phyloP scores from a whole-genome alignment of 1,140 invertebrate genomes.

The Wiebesia pumilae region DNA sequence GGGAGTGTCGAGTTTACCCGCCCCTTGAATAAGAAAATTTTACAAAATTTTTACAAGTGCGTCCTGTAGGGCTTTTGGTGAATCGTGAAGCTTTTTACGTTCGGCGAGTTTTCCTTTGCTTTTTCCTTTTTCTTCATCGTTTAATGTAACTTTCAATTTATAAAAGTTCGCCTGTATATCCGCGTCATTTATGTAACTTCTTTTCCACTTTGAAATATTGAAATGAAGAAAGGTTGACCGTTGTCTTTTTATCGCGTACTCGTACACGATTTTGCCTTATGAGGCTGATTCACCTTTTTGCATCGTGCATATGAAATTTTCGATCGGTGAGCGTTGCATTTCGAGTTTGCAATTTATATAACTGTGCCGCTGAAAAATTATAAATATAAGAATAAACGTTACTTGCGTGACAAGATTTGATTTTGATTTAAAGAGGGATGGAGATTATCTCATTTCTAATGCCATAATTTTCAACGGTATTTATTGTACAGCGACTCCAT shows the following conservation, averaged over 20 bases:
- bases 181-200: not conserved
- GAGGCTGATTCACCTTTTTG: too few relatives aligned
- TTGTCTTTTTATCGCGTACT: too few relatives aligned
- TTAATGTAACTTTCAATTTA: not conserved
- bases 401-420: too few relatives aligned
- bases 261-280: too few relatives aligned
- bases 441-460: not conserved
- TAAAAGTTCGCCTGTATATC: not conserved
- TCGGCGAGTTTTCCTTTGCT: not conserved
- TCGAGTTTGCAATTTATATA: too few relatives aligned
- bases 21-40: constrained; percentile 26
- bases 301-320: too few relatives aligned
- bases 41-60: constrained; percentile 6
- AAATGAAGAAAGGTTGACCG: not conserved
- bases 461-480: not conserved
- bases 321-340: too few relatives aligned
- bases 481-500: too few relatives aligned
- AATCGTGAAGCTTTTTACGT: not conserved
- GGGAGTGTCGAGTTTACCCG: constrained; percentile 7
- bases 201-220: not conserved
- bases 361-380: too few relatives aligned
- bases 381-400: too few relatives aligned
- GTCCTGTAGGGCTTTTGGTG: not conserved
- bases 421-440: too few relatives aligned
- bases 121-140: not conserved